Evolutionary conservation across 2,888 invertebrate genomes (phyloP), one percentile per base, ranked within the genome.

Genomic region (Drosophila picticornis): DNA sequence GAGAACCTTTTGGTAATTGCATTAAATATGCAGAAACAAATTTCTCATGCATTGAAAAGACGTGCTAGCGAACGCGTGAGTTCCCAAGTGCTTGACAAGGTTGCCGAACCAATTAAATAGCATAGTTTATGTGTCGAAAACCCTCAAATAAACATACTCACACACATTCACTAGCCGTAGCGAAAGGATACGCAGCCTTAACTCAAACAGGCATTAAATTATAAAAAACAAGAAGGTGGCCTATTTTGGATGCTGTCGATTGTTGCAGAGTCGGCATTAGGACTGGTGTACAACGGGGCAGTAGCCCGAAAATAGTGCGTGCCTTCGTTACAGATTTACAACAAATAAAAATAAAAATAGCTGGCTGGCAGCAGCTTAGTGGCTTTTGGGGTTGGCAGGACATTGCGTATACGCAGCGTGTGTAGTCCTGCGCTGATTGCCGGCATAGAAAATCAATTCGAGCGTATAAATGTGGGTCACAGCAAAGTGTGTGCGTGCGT

Each of bases 1-100:
- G 84, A 72, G 59, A 84, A 84, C 90, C 88, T 84, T 87, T 87
- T 77, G 86, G 87, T 88, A 87, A 87, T 88, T 87, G 88, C 87
- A 87, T 87, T 87, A 87, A 84, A 88, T 86, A 88, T 87, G 84
- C 86, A 83, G n/a, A 40, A 81, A 83, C 78, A 87, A 72, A 67
- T 74, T 70, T 31, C 62, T 55, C 73, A 77, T 74, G 81, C 72
- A 77, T 79, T 67, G 60, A 72, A 67, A 73, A 68, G 80, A 88
- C 82, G 86, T 85, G 78, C 55, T 36, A 66, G 59, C 34, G 34
- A 48, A 38, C n/a, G 43, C 72, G 59, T 67, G 36, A 40, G 56
- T n/a, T 64, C 34, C 55, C 67, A 64, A 76, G 64, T 46, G 72
- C 57, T 67, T 59, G 68, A 75, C 68, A 70, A 63, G 87, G 81